A percentile compares a stretch with the other conserved stretches of the same genome.
Evolutionary conservation across 2,113 vertebrate genomes (phyloP).

Genomic region (Martes martes): DNA sequence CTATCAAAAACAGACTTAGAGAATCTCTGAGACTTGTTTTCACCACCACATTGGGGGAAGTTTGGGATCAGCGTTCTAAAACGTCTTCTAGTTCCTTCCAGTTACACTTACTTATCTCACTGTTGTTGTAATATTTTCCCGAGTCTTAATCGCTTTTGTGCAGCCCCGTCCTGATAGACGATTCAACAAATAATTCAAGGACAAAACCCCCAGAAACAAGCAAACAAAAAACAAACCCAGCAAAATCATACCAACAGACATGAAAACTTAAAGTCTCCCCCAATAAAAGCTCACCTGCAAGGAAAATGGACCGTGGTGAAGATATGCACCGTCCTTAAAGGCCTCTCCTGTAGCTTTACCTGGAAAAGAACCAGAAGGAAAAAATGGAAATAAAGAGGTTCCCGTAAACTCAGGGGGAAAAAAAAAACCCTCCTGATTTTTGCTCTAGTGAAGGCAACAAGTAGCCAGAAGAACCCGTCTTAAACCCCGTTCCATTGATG

Average conservation of each 20-base stretch:
- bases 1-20: background rate
- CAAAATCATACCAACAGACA: background rate
- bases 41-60: background rate
- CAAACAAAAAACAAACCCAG: background rate
- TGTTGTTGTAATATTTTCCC: background rate
- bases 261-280: background rate
- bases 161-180: background rate
- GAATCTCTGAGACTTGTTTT: slow-evolving; percentile 13
- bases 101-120: background rate
- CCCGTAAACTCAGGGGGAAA: background rate
- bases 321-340: background rate
- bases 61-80: background rate
- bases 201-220: background rate
- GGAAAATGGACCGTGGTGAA: background rate
- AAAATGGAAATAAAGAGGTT: background rate
- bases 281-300: background rate
- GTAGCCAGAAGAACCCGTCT: background rate
- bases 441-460: background rate
- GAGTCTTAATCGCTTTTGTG: background rate
- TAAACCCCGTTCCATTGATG: background rate
- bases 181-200: background rate
- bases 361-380: background rate
- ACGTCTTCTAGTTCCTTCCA: background rate
- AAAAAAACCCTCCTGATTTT: background rate
- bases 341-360: background rate